Evolutionary conservation across 2,888 invertebrate species (phyloP), one percentile per base, ranked within the genome.

Genomic region (Trachelus iudaicus): DNA sequence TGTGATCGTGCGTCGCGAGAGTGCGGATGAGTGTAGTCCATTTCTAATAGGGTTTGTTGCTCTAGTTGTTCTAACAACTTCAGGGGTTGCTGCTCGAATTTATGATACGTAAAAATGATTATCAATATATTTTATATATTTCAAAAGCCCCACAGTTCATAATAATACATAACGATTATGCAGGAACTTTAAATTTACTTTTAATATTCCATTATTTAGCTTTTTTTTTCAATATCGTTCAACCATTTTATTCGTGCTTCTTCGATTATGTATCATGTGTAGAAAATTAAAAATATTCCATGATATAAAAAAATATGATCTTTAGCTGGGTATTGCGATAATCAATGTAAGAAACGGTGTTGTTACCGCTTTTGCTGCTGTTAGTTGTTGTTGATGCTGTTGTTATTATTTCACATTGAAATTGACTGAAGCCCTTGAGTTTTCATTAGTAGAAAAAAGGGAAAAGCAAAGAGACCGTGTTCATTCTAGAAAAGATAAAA

Each of bases 41-140:
- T 81, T 56, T 56, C 9, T 56, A 23, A 81, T 86, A 85, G 82
- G 81, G 79, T 83, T 83, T 80, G 81, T 82, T 79, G 69, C 85
- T 82, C 82, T 83, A 83, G 76, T 79, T 83, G 81, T 82, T 80
- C 82, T 81, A 75, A 78, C 56, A 23, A 56, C 23, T 82, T 78
- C 76, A 73, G 78, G 83, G 81, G 84, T 85, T 87, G 84, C 84
- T 87, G 86, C 85, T 86, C 82, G 81, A 82, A 78, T 71, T 31
- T 34, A 31, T 23, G 3, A 71, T 34, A 56, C 40, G 56, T 23
- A 9, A 56, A 23, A 56, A 6, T 56, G 9, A 56, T 56, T 56
- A 23, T 9, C 23, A 15, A 56, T 56, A 9, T 15, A 23, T 15
- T 56, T 56, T 56, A 56, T 56, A 23, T 56, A 9, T 56, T 56